Evolutionary conservation across 1,140 invertebrate species (phyloP).

Genomic region (Colletes gigas): DNA sequence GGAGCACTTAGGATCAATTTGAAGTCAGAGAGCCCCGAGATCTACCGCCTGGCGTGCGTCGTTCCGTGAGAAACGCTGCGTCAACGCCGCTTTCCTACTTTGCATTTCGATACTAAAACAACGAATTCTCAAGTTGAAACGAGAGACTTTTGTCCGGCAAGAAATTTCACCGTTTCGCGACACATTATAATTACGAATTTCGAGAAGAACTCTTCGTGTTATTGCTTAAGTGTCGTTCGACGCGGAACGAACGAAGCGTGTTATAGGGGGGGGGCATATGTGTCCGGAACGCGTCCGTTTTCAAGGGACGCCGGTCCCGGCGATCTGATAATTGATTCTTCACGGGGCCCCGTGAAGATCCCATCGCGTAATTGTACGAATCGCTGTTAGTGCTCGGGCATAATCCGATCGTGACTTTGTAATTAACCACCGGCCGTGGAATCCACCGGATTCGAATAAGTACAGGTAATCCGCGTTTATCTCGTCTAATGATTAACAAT

Average conservation of each 20-base stretch:
- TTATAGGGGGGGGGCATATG: no score
- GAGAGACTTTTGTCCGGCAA: no score
- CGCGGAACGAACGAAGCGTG: no score
- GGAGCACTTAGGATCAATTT: neutral
- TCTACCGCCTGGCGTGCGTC: neutral
- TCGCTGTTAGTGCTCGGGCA: conserved; percentile 13
- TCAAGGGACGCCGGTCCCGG: neutral
- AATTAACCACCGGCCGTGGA: conserved; percentile 43
- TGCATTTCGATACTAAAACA: no score
- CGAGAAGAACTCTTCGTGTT: no score
- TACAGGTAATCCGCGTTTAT: conserved; percentile 21
- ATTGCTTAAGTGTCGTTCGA: no score
- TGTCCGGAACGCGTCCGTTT: conserved; percentile 9
- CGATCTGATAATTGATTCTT: conserved; percentile 53
- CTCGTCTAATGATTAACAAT: conserved; percentile 36
- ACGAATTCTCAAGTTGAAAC: no score
- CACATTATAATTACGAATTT: no score
- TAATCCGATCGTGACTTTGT: conserved; percentile 41
- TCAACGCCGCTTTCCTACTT: no score
- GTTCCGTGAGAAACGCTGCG: neutral
- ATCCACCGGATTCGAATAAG: conserved; percentile 41
- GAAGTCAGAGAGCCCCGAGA: neutral
- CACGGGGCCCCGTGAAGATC: conserved; percentile 23
- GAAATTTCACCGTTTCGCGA: no score
- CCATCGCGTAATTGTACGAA: conserved; percentile 42